Evolutionary conservation across 2,888 invertebrate species (phyloP), one percentile per base, ranked within the genome.

Genomic region (Flexamia atlantica): DNA sequence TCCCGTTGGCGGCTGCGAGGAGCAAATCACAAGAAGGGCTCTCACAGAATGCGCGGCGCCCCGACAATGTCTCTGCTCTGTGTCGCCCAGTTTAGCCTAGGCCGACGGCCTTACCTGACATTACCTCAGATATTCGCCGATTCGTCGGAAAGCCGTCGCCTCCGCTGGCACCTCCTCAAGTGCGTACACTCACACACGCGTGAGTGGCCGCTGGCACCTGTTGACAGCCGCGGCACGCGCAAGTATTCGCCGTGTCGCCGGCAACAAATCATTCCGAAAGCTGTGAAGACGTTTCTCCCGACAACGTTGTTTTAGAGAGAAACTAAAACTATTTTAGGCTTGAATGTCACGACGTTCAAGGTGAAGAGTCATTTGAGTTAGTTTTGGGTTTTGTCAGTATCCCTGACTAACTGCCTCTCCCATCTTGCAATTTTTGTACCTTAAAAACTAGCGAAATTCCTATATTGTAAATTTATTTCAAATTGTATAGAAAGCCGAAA

Each of bases 91-190:
- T 76, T 25, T 76, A 76, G 74, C 74, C 74, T 57, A 17, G 83
- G 83, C 60, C 83, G 76, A 60, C 76, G 64, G 17, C 74, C 83
- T 83, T 83, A 79, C 57, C 57, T 83, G 83, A 83, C 83, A 83
- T 83, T 83, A 83, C 36, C 60, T 60, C 14, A 42, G 74, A 46
- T 76, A 76, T 76, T 76, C 46, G 74, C 46, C 46, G 74, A 28
- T 76, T 70, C 70, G 70, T 70, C 20, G 36, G 70, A 70, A 70
- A 40, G 70, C 40, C 70, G 14, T n/a, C 40, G 70, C n/a, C n/a
- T n/a, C 17, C 46, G 28, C 17, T 42, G 42, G 74, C 74, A 76
- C 46, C 46, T 46, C 25, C 4, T 46, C 46, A 76, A 46, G 46
- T 76, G 74, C 46, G 74, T 46, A 28, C 74, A 3, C 36, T 7